Base-by-base conservation (phyloP, 2,113 vertebrate species). In the Odobenus rosmarus region DNA sequence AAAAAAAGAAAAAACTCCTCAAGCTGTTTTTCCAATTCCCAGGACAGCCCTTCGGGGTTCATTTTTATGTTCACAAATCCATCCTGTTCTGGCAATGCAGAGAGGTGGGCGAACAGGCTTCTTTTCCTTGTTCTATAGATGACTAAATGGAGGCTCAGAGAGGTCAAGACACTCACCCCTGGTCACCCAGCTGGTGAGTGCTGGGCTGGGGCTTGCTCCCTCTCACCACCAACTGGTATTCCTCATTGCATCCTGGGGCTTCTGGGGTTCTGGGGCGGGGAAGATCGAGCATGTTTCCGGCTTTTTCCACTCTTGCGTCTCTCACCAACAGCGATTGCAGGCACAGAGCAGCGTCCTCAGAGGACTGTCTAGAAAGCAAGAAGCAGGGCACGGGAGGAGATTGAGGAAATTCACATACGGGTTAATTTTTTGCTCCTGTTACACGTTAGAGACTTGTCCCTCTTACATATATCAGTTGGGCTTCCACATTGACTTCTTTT, bases 301-400 rank as follows among this genome's bases (percentile, higher is more conserved):
- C 7, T 51, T 12, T 39, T n/a, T n/a, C n/a, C 10, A 12, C 5
- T 16, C 81, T 28, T 67, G 49, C 6, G 24, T 64, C 26, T 18
- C 79, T 72, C 10, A 0, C 26, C 1, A 15, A 0, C 0, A 10
- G 61, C 3, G 7, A 49, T 2, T 0, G 18, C 5, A 1, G 4
- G 7, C 36, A 3, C 14, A 0, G 31, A 82, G 49, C 74, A 2
- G 8, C 36, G 24, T 59, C 0, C 72, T 33, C 2, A n/a, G 24
- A 8, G 53, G 19, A 36, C 67, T 15, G 42, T n/a, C 57, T 31
- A 55, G 93, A 80, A 16, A 77, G 55, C 49, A 53, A 14, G 36
- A 46, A 4, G 46, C 31, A 0, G 10, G 33, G 16, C 39, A 7
- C 0, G 3, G 57, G 23, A 46, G n/a, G 46, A 55, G 46, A 4